Base-by-base conservation (phyloP, 2,797 vertebrate species). In the Threskiornis aethiopicus region DNA sequence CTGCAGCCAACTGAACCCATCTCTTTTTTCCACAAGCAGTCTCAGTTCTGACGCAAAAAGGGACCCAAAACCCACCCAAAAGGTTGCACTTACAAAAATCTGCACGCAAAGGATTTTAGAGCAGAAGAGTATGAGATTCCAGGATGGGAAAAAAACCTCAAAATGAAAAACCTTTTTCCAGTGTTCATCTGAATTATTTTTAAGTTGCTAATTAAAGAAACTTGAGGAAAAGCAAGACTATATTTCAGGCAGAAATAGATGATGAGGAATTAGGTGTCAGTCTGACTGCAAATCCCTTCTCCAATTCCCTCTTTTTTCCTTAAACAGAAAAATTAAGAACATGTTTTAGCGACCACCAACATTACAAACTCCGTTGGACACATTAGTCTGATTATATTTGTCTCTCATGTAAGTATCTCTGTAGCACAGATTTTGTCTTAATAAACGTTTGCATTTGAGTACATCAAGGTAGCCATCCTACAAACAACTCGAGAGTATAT, bases 81-180 rank as follows among this genome's bases (percentile, higher is more conserved):
- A 79, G 39, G 33, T 33, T 59, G 58, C 37, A 39, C 17, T 77
- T 80, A 28, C 1, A 67, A 66, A 72, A 54, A 4, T 31, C 16
- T 42, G 16, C 29, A 35, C 10, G 25, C 24, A 72, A 76, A 78
- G 55, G 11, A 54, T 54, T 86, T 89, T 31, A 66, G 35, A 84
- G 21, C 16, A 71, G 39, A 71, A 58, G 21, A 77, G 13, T 25
- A 73, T 22, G 25, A 86, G 11, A 84, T 33, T 41, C 28, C 33
- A 79, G 16, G 5, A 65, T 16, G 4, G 2, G 1, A 25, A 71
- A 71, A n/a, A 33, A 24, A 1, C 1, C 22, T 26, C 28, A 55
- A 58, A 35, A 3, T 1, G 0, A 26, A 62, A 77, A 58, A 24
- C 0, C 0, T 57, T 54, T 64, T 61, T 35, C 46, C 37, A 42